Evolutionary conservation across 2,797 vertebrate genomes (phyloP), one percentile per base, ranked within the genome.

Genomic region (Microctenopoma lineatum): DNA sequence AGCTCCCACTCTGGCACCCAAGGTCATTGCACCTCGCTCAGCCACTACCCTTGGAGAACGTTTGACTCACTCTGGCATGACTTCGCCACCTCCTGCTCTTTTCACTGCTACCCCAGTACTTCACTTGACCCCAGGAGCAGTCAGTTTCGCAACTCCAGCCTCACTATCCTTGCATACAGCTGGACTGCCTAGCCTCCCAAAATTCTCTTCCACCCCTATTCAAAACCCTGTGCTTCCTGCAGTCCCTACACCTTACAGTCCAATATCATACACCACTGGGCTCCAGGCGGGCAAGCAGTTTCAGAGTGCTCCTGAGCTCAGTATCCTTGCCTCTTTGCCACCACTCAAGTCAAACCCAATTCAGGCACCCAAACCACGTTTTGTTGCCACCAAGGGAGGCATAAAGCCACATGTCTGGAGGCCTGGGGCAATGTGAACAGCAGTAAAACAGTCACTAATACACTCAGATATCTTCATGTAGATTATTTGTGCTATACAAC

Each of bases 1-100:
- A 41, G 90, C 94, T 32, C 94, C 95, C 7, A 92, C 94, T 59
- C 81, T 99, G 71, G 86, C 89, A 29, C 95, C 97, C 36, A 97
- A 96, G 1, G 94, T 99, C 56, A 95, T 99, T 47, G 80, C 88
- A 41, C 96, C 96, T 10, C 94, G 98, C 47, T 96, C 98, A 0
- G 95, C 96, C 66, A 99, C 98, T 42, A 96, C 93, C 0, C 92
- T 99, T 54, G 97, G 96, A 75, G 97, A 98, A 63, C 96, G 95
- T 7, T 77, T 98, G 55, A 94, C 91, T 93, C 93, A 91, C 88
- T 91, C 91, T 47, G 93, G 93, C 70, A 87, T 94, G 85, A 88
- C 66, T 21, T 95, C 95, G 27, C 93, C 94, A 58, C 89, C 88
- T 59, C 76, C 69, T 74, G 41, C n/a, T 62, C 39, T 55, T 47